These are phyloP conservation scores for Ctenoplectra terminalis DNA, from an alignment of 1,140 invertebrate species.

Conservation along the genomic window DNA sequence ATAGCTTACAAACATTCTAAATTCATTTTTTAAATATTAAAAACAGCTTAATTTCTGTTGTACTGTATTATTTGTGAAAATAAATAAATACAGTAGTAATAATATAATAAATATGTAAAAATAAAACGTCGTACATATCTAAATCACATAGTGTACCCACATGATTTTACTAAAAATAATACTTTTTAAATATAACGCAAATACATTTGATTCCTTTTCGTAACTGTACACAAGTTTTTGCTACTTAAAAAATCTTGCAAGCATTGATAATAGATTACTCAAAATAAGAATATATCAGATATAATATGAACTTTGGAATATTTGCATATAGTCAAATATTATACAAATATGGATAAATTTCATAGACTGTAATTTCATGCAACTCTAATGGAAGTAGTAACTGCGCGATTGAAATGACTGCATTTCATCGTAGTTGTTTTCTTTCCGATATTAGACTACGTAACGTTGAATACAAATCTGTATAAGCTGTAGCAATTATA, in stretches of 20 bases:
- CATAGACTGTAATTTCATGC: slow-evolving; percentile 15
- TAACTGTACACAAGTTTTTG: not conserved
- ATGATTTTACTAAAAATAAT: slow-evolving; percentile 18
- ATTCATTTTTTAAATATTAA: slow-evolving; percentile 17
- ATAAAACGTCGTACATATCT: slow-evolving; percentile 1
- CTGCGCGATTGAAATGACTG: slow-evolving; percentile 31
- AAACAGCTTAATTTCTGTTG: slow-evolving; percentile 37
- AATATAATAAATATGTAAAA: slow-evolving; percentile 10
- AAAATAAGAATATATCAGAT: slow-evolving; percentile 33
- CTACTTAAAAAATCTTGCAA: slow-evolving; percentile 22
- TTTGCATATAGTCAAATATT: slow-evolving; percentile 42
- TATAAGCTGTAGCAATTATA: slow-evolving; percentile 5
- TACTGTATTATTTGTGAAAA: slow-evolving; percentile 43
- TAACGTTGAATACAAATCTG: slow-evolving; percentile 23
- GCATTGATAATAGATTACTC: slow-evolving; percentile 13
- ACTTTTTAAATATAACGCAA: slow-evolving; percentile 22
- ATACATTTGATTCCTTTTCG: slow-evolving; percentile 1
- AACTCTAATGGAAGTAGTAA: slow-evolving; percentile 44
- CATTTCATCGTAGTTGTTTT: slow-evolving; percentile 21
- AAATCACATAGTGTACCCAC: not conserved
- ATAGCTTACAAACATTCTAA: slow-evolving; percentile 56
- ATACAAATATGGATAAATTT: slow-evolving; percentile 11
- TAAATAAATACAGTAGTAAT: slow-evolving; percentile 13
- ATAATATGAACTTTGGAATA: slow-evolving; percentile 56
- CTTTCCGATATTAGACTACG: slow-evolving; percentile 9